These are phyloP conservation scores for Dynastes grantii DNA, from an alignment of 2,888 invertebrate species.

Conservation along the genomic window DNA sequence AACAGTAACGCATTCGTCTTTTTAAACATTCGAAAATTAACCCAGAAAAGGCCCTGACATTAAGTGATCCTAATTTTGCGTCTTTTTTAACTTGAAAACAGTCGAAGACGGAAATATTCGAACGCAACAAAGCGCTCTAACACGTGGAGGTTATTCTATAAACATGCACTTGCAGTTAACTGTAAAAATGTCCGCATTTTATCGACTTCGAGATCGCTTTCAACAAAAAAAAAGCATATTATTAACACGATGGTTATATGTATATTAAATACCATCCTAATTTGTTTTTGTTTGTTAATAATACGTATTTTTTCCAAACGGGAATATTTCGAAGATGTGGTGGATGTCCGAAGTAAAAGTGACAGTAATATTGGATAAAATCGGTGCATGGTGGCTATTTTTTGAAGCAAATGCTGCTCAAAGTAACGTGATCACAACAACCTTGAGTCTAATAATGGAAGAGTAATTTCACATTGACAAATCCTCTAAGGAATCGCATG, in stretches of 20 bases:
- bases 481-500: no score
- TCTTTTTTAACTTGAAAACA: conserved; percentile 26
- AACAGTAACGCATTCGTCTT: conserved; percentile 13
- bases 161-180: conserved; percentile 16
- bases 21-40: conserved; percentile 18
- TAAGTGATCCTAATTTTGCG: conserved; percentile 29
- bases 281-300: background rate
- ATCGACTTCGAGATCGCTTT: background rate
- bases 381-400: background rate
- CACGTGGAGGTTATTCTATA: conserved; percentile 28
- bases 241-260: no score
- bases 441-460: no score
- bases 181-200: background rate
- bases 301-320: no score
- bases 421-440: no score
- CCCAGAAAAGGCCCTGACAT: conserved; percentile 33
- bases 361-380: no score
- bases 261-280: background rate
- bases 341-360: no score
- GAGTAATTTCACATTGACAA: no score
- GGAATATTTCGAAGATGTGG: no score
- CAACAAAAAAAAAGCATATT: no score
- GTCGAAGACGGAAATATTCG: conserved; percentile 27
- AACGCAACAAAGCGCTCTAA: conserved; percentile 26
- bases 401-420: background rate